These are phyloP conservation scores for Columbina picui DNA, from an alignment of 2,113 vertebrate species.

Conservation along the genomic window DNA sequence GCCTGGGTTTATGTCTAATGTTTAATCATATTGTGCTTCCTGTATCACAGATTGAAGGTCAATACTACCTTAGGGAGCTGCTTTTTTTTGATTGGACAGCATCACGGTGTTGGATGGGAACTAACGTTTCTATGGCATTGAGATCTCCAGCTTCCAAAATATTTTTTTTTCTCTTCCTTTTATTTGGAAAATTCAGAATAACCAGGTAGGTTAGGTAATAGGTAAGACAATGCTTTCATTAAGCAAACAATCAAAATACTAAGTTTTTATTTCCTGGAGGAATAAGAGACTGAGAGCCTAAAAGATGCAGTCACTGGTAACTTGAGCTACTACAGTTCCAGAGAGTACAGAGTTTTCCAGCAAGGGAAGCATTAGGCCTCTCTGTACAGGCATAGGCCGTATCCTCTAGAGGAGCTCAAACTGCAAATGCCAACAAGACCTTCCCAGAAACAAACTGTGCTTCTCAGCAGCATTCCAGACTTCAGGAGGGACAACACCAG, in stretches of 20 bases:
- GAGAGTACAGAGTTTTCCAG: constrained; percentile 9
- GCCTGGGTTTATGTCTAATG: background rate
- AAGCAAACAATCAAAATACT: background rate
- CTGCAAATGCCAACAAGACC: constrained; percentile 21
- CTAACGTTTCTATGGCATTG: background rate
- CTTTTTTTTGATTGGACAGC: background rate
- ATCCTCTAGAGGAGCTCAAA: constrained; percentile 30
- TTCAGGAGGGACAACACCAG: constrained; percentile 27
- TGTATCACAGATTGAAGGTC: background rate
- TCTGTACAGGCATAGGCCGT: background rate
- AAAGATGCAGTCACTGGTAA: constrained; percentile 23
- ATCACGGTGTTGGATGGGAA: background rate
- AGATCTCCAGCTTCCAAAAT: background rate
- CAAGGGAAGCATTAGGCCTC: background rate
- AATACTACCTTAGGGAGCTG: background rate
- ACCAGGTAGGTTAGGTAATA: background rate
- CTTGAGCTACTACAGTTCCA: background rate
- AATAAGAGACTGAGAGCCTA: constrained; percentile 1
- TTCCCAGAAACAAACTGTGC: constrained; percentile 49
- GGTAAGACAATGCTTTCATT: background rate
- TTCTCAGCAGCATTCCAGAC: constrained; percentile 1
- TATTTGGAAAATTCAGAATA: background rate
- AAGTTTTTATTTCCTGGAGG: background rate
- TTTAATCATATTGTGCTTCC: background rate
- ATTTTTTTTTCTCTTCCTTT: background rate